These are phyloP conservation scores for Poeciliopsis turneri DNA, from an alignment of 2,797 vertebrate genomes.

Conservation along the genomic window DNA sequence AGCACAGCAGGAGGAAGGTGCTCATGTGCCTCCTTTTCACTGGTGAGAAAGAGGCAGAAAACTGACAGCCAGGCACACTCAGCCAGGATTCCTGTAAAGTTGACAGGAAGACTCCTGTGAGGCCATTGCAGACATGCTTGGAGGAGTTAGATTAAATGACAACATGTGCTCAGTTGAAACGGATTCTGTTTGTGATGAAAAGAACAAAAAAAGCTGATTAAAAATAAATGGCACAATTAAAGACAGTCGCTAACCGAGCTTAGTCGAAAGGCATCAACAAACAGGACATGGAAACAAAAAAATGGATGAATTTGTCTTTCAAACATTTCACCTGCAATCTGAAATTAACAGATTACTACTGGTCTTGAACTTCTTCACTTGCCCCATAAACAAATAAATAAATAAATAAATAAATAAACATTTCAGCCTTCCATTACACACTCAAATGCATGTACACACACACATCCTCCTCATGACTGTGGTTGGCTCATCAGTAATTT, in stretches of 20 bases:
- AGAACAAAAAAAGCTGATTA: constrained; percentile 29
- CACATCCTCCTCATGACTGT: not conserved
- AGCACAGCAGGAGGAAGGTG: constrained; percentile 46
- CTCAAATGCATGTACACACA: not conserved
- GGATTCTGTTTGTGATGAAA: constrained; percentile 25
- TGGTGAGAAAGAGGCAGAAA: constrained; percentile 52
- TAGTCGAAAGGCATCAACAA: constrained; percentile 1
- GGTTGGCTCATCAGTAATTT: not conserved
- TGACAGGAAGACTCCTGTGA: constrained; percentile 67
- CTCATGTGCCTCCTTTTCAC: constrained; percentile 60
- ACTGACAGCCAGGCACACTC: constrained; percentile 59
- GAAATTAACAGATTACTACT: constrained; percentile 30
- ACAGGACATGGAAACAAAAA: constrained; percentile 17
- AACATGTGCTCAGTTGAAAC: constrained; percentile 53
- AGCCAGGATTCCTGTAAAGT: constrained; percentile 63
- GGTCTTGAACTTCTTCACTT: constrained; percentile 19
- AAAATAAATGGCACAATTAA: constrained; percentile 32
- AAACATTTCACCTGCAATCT: constrained; percentile 40
- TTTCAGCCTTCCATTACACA: constrained; percentile 4
- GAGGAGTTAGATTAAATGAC: constrained; percentile 49
- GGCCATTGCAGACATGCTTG: constrained; percentile 47
- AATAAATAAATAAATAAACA: constrained; percentile 11
- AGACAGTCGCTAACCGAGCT: constrained; percentile 8
- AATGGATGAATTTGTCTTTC: constrained; percentile 14
- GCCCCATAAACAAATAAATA: constrained; percentile 32